Conservation (phyloP, 2,797 vertebrate genomes). For the Darevskia mixta region DNA sequence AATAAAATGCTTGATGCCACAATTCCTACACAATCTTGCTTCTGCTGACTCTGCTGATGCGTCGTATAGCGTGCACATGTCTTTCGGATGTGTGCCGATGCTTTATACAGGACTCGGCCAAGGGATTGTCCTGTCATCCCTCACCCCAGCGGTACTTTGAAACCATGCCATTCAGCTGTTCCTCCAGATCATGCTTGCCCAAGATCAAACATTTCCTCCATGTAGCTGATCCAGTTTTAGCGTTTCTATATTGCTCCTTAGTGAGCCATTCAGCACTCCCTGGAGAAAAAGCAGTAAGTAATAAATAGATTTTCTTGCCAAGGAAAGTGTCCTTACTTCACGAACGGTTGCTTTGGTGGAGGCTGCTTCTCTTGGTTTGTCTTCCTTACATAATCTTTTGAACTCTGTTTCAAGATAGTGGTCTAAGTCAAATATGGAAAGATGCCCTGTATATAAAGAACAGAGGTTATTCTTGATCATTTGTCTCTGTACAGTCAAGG, state of each 20-base stretch:
- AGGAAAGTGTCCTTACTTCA: background rate
- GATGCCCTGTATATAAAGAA: slow-evolving; percentile 66
- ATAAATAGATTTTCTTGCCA: background rate
- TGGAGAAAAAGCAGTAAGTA: background rate
- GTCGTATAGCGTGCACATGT: no score
- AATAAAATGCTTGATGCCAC: no score
- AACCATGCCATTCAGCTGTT: no score
- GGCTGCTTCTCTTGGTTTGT: background rate
- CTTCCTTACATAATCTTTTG: background rate
- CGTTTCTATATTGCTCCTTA: background rate
- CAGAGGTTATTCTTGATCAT: slow-evolving; percentile 62
- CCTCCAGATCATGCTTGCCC: no score
- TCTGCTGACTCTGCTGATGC: no score
- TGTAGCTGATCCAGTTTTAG: background rate
- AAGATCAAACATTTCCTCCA: background rate
- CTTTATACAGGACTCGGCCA: no score
- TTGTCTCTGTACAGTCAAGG: slow-evolving; percentile 36
- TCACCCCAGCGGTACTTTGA: no score
- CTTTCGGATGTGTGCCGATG: no score
- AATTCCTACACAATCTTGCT: no score
- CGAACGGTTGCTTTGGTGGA: background rate
- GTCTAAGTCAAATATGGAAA: background rate
- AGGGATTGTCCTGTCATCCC: background rate
- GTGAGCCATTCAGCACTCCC: background rate
- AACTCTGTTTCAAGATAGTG: background rate